Base-by-base conservation (phyloP, 2,888 invertebrate genomes). In the Choreutis nemorana region DNA sequence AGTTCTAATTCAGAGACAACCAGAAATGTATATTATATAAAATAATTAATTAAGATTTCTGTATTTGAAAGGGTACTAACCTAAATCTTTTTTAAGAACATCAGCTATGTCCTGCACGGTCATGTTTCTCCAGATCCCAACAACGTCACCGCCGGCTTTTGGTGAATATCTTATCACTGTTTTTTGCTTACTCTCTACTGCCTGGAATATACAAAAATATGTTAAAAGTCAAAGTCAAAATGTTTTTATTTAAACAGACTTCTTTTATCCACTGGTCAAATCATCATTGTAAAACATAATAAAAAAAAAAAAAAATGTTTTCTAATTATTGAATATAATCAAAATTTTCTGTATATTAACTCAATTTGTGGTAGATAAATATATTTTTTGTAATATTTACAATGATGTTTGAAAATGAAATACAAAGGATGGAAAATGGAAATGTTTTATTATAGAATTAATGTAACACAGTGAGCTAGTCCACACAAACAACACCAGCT, bases 71-170 rank as follows among this genome's bases (percentile, higher is more conserved):
- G 1, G n/a, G 14, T 4, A 28, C 36, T 66, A 68, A 85, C 88
- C 86, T 37, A 87, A 48, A 53, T 87, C 80, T 54, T 84, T 85
- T 3, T 80, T 64, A 15, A 90, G 50, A 0, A 85, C 80, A 26
- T 73, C 51, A 1, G 92, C 89, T 31, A 96, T 58, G 46, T 95
- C 88, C 14, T 59, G 53, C 0, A 94, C 87, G 0, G 91, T 91
- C 83, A 95, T 94, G 48, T 89, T 83, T 25, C 83, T 71, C 91
- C 93, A 93, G 36, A 94, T 79, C 26, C 86, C 84, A 0, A 91
- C 67, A 1, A 86, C 72, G 48, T 81, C 81, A 0, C 62, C 44
- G 22, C 66, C 63, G 4, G 75, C 55, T 59, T 86, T 87, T 2
- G 83, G 82, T 6, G 82, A 59, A 51, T 84, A 87, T 55, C 83